A percentile compares a stretch with the other conserved stretches of the same genome.
Evolutionary conservation across 30 jellyfish, hydroid and myxozoan species (phyloP).

Genomic region (Turritopsis dohrnii): DNA sequence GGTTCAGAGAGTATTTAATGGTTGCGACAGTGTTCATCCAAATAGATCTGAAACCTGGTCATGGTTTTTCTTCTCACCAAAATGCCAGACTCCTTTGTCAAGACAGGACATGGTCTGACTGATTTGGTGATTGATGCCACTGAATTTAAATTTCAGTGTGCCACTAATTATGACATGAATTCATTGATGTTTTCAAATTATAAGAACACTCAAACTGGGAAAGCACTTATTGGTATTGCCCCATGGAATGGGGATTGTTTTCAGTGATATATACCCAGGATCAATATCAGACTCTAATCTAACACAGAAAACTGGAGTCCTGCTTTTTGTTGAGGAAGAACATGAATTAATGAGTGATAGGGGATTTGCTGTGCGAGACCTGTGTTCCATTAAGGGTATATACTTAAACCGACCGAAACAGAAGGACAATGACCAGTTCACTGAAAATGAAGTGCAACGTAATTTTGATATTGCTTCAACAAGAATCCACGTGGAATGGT

Average conservation of each 20-base stretch:
- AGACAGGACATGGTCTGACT: slow-evolving; percentile 36
- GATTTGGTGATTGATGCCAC: slow-evolving; percentile 32
- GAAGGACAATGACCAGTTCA: slow-evolving; percentile 36
- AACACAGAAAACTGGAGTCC: slow-evolving; percentile 41
- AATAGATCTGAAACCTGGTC: slow-evolving; percentile 19
- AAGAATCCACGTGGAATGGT: slow-evolving; percentile 43
- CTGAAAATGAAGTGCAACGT: slow-evolving; percentile 21
- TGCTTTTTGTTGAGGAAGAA: slow-evolving; percentile 38
- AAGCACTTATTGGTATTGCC: slow-evolving; percentile 45
- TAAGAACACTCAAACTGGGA: slow-evolving; percentile 32
- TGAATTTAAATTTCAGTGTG: slow-evolving; percentile 37
- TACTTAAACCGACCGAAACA: slow-evolving; percentile 46
- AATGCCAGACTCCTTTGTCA: slow-evolving; percentile 21
- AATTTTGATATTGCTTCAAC: slow-evolving; percentile 48
- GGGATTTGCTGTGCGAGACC: slow-evolving; percentile 42
- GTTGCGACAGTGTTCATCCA: slow-evolving; percentile 29
- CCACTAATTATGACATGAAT: slow-evolving; percentile 32
- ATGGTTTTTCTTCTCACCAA: slow-evolving; percentile 7
- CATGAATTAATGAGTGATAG: slow-evolving; percentile 47
- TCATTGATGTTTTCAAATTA: slow-evolving; percentile 39
- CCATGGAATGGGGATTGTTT: slow-evolving; percentile 42
- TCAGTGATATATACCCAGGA: slow-evolving; percentile 50
- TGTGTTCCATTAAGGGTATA: slow-evolving; percentile 35
- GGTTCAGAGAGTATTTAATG: slow-evolving; percentile 21
- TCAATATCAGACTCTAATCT: slow-evolving; percentile 43